Evolutionary conservation across 2,113 vertebrate species (phyloP).

Genomic region (Cardinalis cardinalis): DNA sequence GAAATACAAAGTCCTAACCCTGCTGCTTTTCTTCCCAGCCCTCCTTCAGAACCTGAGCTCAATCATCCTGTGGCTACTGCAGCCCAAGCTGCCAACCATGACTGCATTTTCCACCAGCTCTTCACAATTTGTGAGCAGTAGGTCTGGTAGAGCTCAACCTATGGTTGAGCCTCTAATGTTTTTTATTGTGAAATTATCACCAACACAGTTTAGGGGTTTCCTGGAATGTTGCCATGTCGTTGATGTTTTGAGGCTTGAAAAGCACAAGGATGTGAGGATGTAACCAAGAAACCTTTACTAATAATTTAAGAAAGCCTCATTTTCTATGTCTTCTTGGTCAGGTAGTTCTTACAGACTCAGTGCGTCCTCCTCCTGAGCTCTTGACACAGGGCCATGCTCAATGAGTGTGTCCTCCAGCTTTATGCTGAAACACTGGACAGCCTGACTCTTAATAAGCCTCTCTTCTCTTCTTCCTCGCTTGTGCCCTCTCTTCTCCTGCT

Average conservation of each 20-base stretch:
- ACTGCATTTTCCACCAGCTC: background rate
- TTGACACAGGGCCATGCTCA: background rate
- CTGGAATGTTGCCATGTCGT: background rate
- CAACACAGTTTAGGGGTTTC: background rate
- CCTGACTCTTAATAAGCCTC: background rate
- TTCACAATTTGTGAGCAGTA: background rate
- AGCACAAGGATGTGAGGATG: background rate
- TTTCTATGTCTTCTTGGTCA: background rate
- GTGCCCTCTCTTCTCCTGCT: background rate
- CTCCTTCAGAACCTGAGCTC: background rate
- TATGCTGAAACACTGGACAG: background rate
- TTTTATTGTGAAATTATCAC: background rate
- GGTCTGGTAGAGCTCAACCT: background rate
- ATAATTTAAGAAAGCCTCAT: background rate
- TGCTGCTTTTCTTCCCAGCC: background rate
- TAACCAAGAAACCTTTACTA: background rate
- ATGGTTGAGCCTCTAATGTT: background rate
- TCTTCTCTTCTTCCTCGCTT: background rate
- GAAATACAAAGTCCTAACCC: background rate
- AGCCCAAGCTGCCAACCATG: background rate
- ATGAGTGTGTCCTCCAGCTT: background rate
- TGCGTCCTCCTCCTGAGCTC: background rate
- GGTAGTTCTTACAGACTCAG: background rate
- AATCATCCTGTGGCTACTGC: background rate
- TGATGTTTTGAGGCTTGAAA: background rate